Evolutionary conservation across 2,888 invertebrate genomes (phyloP).

Genomic region (Argynnis bischoffii): DNA sequence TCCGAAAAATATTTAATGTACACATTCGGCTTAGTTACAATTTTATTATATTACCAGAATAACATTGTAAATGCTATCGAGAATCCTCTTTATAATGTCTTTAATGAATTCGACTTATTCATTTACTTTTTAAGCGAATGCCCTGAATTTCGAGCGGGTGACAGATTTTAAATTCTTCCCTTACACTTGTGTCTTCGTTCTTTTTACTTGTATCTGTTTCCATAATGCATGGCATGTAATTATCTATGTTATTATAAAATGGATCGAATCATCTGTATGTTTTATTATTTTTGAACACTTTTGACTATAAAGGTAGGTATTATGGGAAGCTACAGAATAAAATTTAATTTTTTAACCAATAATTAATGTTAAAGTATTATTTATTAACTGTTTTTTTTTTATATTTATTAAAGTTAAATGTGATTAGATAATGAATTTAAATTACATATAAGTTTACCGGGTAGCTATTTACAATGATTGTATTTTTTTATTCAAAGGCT

Average conservation of each 20-base stretch:
- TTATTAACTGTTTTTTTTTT: too few species aligned
- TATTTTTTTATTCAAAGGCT: neutral
- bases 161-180: constrained; percentile 80
- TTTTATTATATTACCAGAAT: constrained; percentile 1
- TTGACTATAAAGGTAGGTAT: too few species aligned
- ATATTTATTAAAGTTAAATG: too few species aligned
- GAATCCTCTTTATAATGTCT: constrained; percentile 56
- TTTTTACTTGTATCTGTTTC: constrained; percentile 67
- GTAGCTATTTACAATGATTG: too few species aligned
- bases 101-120: constrained; percentile 71
- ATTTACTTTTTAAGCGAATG: constrained; percentile 68
- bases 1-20: too few species aligned
- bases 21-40: too few species aligned
- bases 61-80: constrained; percentile 2
- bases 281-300: neutral
- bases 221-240: constrained; percentile 78
- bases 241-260: constrained; percentile 44
- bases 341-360: too few species aligned
- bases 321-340: too few species aligned
- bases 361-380: too few species aligned
- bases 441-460: too few species aligned
- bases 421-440: too few species aligned
- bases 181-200: constrained; percentile 71
- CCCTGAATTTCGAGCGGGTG: constrained; percentile 76
- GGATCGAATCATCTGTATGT: neutral